Conservation (phyloP, 2,888 invertebrate species). For the Scaptomyza caliginosa region DNA sequence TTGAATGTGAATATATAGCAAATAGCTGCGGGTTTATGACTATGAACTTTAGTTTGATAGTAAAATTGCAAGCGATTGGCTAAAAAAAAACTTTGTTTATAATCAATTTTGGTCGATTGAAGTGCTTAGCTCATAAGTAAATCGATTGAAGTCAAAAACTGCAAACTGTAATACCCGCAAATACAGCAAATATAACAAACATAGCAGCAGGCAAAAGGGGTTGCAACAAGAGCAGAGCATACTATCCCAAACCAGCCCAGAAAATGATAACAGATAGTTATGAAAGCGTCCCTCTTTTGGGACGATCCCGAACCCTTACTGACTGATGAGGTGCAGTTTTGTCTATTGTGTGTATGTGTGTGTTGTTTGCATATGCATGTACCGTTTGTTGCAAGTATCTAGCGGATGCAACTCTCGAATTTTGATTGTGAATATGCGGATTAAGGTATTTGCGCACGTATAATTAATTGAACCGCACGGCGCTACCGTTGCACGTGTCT, state of each 20-base stretch:
- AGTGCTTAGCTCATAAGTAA: constrained; percentile 7
- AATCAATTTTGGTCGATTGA: constrained; percentile 1
- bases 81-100: too few species aligned
- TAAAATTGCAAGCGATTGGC: too few species aligned
- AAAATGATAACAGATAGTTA: constrained; percentile 10
- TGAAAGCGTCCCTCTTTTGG: constrained; percentile 22
- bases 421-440: constrained; percentile 77
- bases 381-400: constrained; percentile 62
- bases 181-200: constrained; percentile 9
- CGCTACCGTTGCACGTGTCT: constrained; percentile 49
- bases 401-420: constrained; percentile 62
- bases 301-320: constrained; percentile 44
- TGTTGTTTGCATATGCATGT: constrained; percentile 68
- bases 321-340: constrained; percentile 49
- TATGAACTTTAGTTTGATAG: too few species aligned
- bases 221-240: constrained; percentile 15
- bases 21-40: not conserved
- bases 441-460: constrained; percentile 79
- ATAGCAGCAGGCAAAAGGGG: constrained; percentile 2
- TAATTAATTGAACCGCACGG: constrained; percentile 78
- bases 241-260: not conserved
- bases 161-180: constrained; percentile 33
- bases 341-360: constrained; percentile 39
- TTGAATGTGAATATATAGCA: not conserved
- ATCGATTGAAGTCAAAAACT: constrained; percentile 36